These are phyloP conservation scores for Diachasma alloeum DNA, from an alignment of 1,140 invertebrate species.

Conservation along the genomic window DNA sequence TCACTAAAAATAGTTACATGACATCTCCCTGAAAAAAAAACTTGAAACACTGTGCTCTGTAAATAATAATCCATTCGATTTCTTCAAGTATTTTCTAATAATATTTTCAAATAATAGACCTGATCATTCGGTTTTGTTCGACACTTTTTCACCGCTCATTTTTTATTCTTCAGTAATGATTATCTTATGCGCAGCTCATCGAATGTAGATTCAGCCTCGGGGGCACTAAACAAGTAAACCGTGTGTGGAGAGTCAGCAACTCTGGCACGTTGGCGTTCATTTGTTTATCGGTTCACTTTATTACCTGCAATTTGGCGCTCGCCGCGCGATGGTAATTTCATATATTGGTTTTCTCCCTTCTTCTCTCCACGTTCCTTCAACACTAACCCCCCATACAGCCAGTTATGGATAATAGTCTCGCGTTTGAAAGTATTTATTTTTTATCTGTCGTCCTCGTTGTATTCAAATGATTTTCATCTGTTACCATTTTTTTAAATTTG, in stretches of 20 bases:
- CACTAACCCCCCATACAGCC: neutral
- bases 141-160: no score
- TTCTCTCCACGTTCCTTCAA: neutral
- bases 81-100: no score
- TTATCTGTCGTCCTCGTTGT: neutral
- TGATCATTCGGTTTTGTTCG: no score
- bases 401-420: neutral
- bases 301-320: slow-evolving; percentile 51
- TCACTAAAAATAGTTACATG: no score
- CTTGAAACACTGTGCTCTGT: no score
- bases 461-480: neutral
- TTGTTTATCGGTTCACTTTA: slow-evolving; percentile 52
- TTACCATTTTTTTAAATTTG: no score
- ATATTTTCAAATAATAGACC: no score
- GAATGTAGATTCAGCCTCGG: neutral
- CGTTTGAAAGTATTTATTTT: slow-evolving; percentile 1
- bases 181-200: neutral
- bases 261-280: slow-evolving; percentile 47
- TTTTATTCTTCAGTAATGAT: no score
- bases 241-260: slow-evolving; percentile 18
- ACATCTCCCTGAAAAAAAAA: no score
- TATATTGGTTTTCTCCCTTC: slow-evolving; percentile 50
- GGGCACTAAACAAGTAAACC: neutral
- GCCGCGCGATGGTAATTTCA: slow-evolving; percentile 47
- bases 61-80: no score